Conservation (phyloP, 2,797 vertebrate species). For the Simalia tracyae region DNA sequence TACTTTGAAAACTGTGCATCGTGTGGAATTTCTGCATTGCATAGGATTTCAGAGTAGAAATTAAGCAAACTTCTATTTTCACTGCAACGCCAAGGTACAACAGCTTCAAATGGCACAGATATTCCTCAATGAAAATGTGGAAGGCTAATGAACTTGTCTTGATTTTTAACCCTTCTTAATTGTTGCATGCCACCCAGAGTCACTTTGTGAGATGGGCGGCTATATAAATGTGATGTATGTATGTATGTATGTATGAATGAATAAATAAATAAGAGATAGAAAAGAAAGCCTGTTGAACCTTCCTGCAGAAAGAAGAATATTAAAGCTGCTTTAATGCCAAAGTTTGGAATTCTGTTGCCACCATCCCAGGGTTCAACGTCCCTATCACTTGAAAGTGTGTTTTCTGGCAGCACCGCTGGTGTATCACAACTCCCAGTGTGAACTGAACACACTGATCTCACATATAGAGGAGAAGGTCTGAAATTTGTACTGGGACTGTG, state of each 20-base stretch:
- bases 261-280: not conserved
- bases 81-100: not conserved
- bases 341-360: fast-evolving
- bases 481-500: not conserved
- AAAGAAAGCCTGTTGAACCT: not conserved
- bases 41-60: not conserved
- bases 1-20: constrained; percentile 5
- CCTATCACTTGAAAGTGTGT: too few relatives aligned
- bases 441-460: not conserved
- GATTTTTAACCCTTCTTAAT: not conserved
- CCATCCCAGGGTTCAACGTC: not conserved
- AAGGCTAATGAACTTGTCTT: not conserved
- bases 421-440: not conserved
- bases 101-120: not conserved
- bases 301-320: not conserved
- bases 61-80: not conserved
- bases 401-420: not conserved
- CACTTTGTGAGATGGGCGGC: too few relatives aligned
- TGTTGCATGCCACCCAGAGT: too few relatives aligned
- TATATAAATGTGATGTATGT: too few relatives aligned
- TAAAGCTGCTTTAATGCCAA: not conserved
- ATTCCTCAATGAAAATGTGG: too few relatives aligned
- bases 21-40: not conserved
- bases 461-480: not conserved
- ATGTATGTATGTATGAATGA: too few relatives aligned